A percentile compares a stretch with the other conserved stretches of the same genome.
These are phyloP conservation scores for Tragelaphus eurycerus DNA, from an alignment of 2,797 vertebrate species.

Conservation along the genomic window DNA sequence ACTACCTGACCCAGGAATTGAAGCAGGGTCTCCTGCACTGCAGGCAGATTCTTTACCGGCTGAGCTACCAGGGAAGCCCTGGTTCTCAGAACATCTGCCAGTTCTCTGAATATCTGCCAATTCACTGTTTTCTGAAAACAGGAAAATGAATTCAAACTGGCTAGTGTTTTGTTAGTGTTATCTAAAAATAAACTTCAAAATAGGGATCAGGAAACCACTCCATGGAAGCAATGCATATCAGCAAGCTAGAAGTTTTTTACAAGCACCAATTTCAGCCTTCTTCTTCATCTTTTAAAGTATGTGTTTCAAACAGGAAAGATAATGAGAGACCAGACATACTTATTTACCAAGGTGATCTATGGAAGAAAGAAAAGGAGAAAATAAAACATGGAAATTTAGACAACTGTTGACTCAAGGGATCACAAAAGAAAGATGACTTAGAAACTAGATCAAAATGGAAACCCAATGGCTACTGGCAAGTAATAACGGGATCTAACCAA, in stretches of 20 bases:
- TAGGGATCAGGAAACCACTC: background rate
- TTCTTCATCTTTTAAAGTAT: background rate
- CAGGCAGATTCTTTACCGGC: background rate
- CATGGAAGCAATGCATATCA: background rate
- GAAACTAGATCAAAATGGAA: background rate
- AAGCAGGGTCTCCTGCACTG: background rate
- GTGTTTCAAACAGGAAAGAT: background rate
- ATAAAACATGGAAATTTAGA: background rate
- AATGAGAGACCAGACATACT: background rate
- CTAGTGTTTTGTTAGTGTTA: conserved; percentile 40
- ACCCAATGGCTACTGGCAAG: background rate
- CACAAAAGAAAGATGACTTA: background rate
- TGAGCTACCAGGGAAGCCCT: background rate
- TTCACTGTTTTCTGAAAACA: conserved; percentile 26
- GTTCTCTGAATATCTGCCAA: conserved; percentile 28
- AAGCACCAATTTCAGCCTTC: background rate
- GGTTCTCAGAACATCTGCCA: background rate
- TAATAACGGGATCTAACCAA: background rate
- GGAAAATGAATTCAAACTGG: conserved; percentile 60
- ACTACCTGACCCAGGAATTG: background rate
- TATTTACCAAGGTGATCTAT: background rate
- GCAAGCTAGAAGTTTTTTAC: background rate
- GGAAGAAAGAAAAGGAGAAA: background rate
- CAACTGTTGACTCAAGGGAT: background rate
- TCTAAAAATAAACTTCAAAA: conserved; percentile 59